Percentiles rank a stretch among this genome's conserved stretches.
These are phyloP conservation scores for Sebastiscus tertius DNA, from an alignment of 2,797 vertebrate genomes.

Conservation along the genomic window DNA sequence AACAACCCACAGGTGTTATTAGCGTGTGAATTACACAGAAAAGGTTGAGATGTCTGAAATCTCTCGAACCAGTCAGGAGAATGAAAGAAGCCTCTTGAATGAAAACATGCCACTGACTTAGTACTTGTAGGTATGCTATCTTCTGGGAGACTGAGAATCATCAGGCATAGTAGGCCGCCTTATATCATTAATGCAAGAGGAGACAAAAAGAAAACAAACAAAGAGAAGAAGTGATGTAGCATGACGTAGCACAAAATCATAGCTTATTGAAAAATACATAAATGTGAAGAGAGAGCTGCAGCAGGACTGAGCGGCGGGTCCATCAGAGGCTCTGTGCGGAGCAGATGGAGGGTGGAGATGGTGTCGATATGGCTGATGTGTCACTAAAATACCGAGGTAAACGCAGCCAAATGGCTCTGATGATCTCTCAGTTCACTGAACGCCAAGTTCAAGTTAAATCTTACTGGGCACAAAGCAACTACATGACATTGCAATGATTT, in stretches of 20 bases:
- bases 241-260: neutral
- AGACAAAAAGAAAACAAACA: neutral
- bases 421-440: constrained; percentile 29
- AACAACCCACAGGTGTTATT: neutral
- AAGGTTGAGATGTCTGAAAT: neutral
- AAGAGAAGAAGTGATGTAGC: neutral
- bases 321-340: constrained; percentile 38
- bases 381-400: constrained; percentile 55
- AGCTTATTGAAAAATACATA: constrained; percentile 10
- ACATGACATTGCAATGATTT: neutral
- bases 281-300: constrained; percentile 18
- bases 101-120: neutral
- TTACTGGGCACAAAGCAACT: constrained; percentile 1
- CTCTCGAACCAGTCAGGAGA: neutral
- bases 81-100: neutral
- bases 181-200: constrained; percentile 9
- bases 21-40: neutral
- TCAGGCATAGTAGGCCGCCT: neutral
- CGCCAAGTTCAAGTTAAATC: constrained; percentile 44
- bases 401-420: constrained; percentile 33
- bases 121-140: neutral
- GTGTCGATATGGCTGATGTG: constrained; percentile 62
- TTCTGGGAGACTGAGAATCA: neutral
- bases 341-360: constrained; percentile 68
- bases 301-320: constrained; percentile 40